Conservation (phyloP, 2,113 vertebrate genomes). For the Porphyrio hochstetteri region DNA sequence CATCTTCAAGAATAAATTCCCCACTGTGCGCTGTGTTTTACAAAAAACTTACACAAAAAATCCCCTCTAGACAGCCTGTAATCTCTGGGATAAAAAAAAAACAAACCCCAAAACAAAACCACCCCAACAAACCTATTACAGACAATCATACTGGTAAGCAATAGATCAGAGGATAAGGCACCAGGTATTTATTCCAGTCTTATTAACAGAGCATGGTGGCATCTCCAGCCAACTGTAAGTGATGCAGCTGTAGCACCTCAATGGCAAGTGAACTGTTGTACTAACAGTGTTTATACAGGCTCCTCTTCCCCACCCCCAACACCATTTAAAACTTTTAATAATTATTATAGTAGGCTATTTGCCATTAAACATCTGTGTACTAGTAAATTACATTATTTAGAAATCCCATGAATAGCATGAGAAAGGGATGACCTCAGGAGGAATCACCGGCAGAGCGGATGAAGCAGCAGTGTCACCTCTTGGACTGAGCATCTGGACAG, state of each 20-base stretch:
- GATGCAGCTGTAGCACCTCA: background rate
- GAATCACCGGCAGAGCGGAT: background rate
- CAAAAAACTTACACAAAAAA: background rate
- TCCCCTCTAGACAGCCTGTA: background rate
- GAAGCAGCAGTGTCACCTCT: constrained; percentile 12
- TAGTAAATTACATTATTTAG: background rate
- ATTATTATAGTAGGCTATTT: background rate
- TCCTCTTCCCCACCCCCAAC: background rate
- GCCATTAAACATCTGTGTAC: background rate
- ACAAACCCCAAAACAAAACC: too few species aligned
- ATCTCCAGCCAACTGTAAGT: background rate
- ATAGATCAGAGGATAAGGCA: background rate
- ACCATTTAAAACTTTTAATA: background rate
- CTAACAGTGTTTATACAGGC: background rate
- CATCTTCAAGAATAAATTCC: background rate
- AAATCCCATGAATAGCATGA: background rate
- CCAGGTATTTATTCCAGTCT: background rate
- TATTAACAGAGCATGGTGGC: background rate
- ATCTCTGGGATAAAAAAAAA: background rate
- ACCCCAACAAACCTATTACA: background rate
- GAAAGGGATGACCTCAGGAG: background rate
- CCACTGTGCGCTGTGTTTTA: background rate
- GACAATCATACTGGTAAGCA: background rate
- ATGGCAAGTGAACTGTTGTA: background rate
- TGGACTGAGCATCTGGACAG: background rate